Evolutionary conservation across 2,888 invertebrate genomes (phyloP).

Genomic region (Poecilus cupreus): DNA sequence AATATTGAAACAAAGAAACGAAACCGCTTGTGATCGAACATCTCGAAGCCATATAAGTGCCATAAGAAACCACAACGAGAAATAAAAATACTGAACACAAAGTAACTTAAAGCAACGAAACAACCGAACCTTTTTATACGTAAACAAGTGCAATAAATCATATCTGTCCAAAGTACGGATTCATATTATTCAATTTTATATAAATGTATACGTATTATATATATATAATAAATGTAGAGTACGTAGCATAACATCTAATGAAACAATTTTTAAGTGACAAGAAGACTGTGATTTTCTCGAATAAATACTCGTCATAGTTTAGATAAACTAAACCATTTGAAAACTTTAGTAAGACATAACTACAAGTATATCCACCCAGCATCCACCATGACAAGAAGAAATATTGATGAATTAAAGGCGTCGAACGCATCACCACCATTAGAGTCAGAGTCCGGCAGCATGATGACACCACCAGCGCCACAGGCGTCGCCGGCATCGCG

Average conservation of each 20-base stretch:
- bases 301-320: conserved; percentile 46
- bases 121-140: conserved; percentile 64
- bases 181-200: conserved; percentile 36
- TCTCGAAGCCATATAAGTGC: conserved; percentile 68
- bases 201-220: conserved; percentile 17
- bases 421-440: conserved; percentile 67
- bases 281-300: conserved; percentile 56
- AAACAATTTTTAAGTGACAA: conserved; percentile 46
- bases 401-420: conserved; percentile 69
- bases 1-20: conserved; percentile 48
- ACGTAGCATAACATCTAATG: conserved; percentile 19
- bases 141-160: conserved; percentile 70
- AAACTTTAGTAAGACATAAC: not conserved
- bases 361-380: too few relatives aligned
- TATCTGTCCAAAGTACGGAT: conserved; percentile 48
- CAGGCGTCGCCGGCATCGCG: conserved; percentile 74
- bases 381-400: conserved; percentile 69
- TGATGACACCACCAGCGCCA: conserved; percentile 73
- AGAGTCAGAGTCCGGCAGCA: conserved; percentile 66
- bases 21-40: conserved; percentile 56
- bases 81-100: conserved; percentile 65
- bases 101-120: conserved; percentile 28
- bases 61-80: conserved; percentile 65
- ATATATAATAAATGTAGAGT: conserved; percentile 22
- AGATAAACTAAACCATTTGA: conserved; percentile 22